These are phyloP conservation scores for Aplochiton taeniatus DNA, from an alignment of 2,797 vertebrate species.

Conservation along the genomic window DNA sequence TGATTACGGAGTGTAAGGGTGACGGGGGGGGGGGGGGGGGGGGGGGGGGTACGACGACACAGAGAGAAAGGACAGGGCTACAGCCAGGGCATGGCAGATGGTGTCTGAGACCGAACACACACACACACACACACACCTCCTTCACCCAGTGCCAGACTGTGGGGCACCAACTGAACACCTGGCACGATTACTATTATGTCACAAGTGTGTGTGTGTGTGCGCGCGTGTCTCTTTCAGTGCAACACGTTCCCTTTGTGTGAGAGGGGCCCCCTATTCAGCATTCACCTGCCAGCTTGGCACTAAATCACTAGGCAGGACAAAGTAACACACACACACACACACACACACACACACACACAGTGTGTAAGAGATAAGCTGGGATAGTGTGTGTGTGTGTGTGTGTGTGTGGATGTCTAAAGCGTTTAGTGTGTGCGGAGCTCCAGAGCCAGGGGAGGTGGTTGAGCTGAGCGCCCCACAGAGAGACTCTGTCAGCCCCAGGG, in stretches of 20 bases:
- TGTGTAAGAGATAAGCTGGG: no score
- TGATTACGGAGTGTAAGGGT: neutral
- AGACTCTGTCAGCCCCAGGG: neutral
- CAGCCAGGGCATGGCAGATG: constrained; percentile 75
- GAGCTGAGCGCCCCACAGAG: neutral
- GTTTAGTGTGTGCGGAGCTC: neutral
- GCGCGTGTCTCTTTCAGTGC: constrained; percentile 39
- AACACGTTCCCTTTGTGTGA: constrained; percentile 65
- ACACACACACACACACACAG: no score
- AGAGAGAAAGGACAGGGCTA: constrained; percentile 55
- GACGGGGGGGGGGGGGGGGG: neutral
- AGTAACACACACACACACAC: constrained; percentile 25
- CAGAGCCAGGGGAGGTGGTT: constrained; percentile 1
- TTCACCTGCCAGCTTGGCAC: constrained; percentile 73
- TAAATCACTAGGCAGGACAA: constrained; percentile 71
- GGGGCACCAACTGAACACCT: constrained; percentile 75
- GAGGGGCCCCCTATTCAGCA: constrained; percentile 74
- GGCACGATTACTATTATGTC: constrained; percentile 74
- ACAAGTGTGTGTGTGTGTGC: constrained; percentile 49
- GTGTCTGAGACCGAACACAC: constrained; percentile 45
- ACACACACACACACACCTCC: constrained; percentile 16
- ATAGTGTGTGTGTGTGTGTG: no score
- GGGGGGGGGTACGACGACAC: constrained; percentile 8
- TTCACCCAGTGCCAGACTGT: constrained; percentile 65
- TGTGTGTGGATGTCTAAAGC: no score